phyloP scores from a whole-genome alignment of 53 echinoderm and acorn worm species.

The Temnopleurus reevesii region DNA sequence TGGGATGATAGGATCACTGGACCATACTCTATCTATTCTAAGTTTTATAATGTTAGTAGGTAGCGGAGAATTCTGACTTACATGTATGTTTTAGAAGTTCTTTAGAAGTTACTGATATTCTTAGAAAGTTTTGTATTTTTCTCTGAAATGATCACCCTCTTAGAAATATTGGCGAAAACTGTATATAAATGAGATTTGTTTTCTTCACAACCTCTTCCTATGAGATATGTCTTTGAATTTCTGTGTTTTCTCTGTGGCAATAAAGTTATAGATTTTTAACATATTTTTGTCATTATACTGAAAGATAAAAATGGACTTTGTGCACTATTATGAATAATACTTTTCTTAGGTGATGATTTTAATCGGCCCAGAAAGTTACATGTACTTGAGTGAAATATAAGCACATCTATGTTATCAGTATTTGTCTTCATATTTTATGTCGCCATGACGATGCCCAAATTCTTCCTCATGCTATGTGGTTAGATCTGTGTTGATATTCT shows the following conservation, averaged over 20 bases:
- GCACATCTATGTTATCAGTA: neutral
- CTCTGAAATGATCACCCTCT: neutral
- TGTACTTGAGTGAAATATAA: neutral
- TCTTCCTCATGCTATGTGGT: neutral
- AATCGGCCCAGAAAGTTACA: neutral
- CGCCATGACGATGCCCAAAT: too few relatives aligned
- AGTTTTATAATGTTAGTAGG: too few relatives aligned
- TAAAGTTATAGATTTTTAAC: neutral
- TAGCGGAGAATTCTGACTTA: too few relatives aligned
- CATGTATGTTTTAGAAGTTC: too few relatives aligned
- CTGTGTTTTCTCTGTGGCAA: conserved; percentile 3
- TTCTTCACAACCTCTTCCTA: neutral
- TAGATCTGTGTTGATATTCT: neutral
- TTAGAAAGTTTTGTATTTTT: neutral
- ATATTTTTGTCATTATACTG: neutral
- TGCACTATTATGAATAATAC: neutral
- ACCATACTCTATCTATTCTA: too few relatives aligned
- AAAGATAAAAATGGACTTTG: neutral
- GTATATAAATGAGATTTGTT: neutral
- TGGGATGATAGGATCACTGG: too few relatives aligned
- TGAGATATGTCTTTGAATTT: neutral
- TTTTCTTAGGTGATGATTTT: neutral
- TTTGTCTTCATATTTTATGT: neutral
- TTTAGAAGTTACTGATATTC: too few relatives aligned
- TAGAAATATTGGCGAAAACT: neutral